Evolutionary conservation across 2,797 vertebrate species (phyloP).

Genomic region (Merluccius polli): DNA sequence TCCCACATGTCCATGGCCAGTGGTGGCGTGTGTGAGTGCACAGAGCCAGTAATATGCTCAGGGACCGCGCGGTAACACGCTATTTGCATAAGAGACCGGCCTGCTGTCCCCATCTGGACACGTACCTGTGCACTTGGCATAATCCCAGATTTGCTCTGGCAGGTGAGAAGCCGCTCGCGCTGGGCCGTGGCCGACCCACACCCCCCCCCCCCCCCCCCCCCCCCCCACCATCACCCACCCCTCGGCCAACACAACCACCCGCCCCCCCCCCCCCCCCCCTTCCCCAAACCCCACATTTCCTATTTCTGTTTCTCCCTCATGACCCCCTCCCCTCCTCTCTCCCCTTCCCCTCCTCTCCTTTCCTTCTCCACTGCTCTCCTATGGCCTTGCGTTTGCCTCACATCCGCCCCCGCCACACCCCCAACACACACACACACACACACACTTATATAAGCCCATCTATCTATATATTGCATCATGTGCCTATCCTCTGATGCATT

Average conservation of each 20-base stretch:
- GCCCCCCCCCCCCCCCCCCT: neutral
- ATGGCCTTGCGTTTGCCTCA: slow-evolving; percentile 9
- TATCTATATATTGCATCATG: slow-evolving; percentile 1
- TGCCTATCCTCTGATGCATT: neutral
- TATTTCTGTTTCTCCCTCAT: slow-evolving; percentile 9
- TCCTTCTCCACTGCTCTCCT: slow-evolving; percentile 10
- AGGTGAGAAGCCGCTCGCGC: slow-evolving; percentile 41
- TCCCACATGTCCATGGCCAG: neutral
- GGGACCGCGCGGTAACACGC: slow-evolving; percentile 16
- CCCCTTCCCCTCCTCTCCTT: neutral
- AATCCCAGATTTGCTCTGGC: slow-evolving; percentile 59
- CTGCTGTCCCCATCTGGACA: slow-evolving; percentile 55
- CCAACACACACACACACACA: neutral
- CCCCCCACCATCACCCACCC: neutral
- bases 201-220: neutral
- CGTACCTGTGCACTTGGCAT: slow-evolving; percentile 58
- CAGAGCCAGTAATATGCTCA: slow-evolving; percentile 22
- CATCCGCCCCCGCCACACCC: neutral
- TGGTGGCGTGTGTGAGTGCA: neutral
- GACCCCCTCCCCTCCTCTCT: neutral
- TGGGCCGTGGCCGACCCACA: slow-evolving; percentile 20
- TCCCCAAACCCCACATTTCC: slow-evolving; percentile 3
- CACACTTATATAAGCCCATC: neutral
- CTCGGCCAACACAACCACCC: neutral
- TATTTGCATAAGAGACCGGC: slow-evolving; percentile 51